Conservation (phyloP, 2,888 invertebrate genomes). For the Elmis aenea region DNA sequence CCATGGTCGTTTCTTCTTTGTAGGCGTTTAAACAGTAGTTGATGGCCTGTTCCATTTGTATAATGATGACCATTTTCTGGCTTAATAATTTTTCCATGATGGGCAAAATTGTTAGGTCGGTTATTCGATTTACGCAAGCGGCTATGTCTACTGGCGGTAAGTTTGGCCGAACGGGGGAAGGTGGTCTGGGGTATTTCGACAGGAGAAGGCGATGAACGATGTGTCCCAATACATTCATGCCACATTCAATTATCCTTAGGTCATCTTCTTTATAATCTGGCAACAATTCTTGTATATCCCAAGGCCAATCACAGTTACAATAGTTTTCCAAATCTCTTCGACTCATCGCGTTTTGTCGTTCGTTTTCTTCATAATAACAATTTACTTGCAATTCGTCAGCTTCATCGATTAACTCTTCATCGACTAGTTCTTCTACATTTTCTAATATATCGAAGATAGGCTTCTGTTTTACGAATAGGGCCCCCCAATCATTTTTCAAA, state of each 20-base stretch:
- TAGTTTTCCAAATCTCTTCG: constrained; percentile 56
- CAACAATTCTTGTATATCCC: constrained; percentile 49
- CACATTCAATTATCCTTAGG: constrained; percentile 26
- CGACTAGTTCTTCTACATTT: constrained; percentile 42
- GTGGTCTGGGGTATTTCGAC: constrained; percentile 38
- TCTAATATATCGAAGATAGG: constrained; percentile 52
- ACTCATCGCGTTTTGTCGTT: constrained; percentile 52
- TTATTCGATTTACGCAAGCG: constrained; percentile 37
- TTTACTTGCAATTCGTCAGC: constrained; percentile 49
- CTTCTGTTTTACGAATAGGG: constrained; percentile 52
- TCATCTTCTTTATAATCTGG: constrained; percentile 45
- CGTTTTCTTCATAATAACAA: constrained; percentile 49
- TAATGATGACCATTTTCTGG: constrained; percentile 31
- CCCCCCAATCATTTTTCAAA: constrained; percentile 54
- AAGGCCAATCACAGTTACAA: constrained; percentile 50
- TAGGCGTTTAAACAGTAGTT: constrained; percentile 55
- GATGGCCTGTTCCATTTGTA: constrained; percentile 47
- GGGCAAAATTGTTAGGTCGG: constrained; percentile 31
- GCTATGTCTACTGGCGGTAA: constrained; percentile 33
- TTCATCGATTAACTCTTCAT: constrained; percentile 39
- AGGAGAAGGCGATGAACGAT: constrained; percentile 38
- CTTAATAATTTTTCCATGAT: constrained; percentile 35
- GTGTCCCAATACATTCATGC: constrained; percentile 39
- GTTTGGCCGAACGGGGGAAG: constrained; percentile 28
- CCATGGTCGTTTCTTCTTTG: constrained; percentile 50